Evolutionary conservation across 2,797 vertebrate species (phyloP).

Genomic region (Phalloptychus januarius): DNA sequence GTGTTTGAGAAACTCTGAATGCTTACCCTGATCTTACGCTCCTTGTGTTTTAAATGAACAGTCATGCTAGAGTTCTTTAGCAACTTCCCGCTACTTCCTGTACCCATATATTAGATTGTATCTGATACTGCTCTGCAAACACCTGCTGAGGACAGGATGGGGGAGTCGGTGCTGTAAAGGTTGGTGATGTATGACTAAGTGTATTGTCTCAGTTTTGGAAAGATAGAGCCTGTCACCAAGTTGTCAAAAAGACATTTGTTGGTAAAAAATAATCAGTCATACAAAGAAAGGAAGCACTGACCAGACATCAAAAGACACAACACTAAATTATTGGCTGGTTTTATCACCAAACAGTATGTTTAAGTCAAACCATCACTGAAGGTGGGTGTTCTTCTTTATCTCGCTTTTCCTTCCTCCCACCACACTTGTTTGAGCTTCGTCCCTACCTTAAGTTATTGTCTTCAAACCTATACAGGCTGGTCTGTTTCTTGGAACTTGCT

Average conservation of each 20-base stretch:
- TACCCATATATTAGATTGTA: constrained; percentile 55
- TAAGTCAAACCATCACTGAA: neutral
- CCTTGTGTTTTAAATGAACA: constrained; percentile 36
- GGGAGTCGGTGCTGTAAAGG: constrained; percentile 41
- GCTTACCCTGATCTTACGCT: constrained; percentile 18
- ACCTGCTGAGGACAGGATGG: constrained; percentile 62
- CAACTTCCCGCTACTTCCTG: constrained; percentile 53
- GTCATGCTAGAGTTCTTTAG: constrained; percentile 42
- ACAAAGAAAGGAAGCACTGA: constrained; percentile 8
- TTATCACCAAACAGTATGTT: constrained; percentile 1
- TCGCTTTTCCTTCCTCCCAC: neutral
- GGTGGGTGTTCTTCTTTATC: neutral
- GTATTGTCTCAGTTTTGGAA: constrained; percentile 45
- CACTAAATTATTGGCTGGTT: neutral
- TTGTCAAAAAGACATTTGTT: constrained; percentile 25
- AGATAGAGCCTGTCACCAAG: constrained; percentile 25
- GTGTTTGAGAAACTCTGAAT: neutral
- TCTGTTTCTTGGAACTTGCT: constrained; percentile 3
- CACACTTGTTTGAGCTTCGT: constrained; percentile 22
- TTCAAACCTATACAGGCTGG: neutral
- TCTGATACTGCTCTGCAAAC: constrained; percentile 47
- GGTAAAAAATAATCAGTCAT: constrained; percentile 19
- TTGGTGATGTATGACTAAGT: constrained; percentile 24
- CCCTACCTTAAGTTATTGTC: constrained; percentile 17
- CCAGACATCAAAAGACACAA: neutral